Base-by-base conservation (phyloP, 2,888 invertebrate species). In the Allophyes oxyacanthae region DNA sequence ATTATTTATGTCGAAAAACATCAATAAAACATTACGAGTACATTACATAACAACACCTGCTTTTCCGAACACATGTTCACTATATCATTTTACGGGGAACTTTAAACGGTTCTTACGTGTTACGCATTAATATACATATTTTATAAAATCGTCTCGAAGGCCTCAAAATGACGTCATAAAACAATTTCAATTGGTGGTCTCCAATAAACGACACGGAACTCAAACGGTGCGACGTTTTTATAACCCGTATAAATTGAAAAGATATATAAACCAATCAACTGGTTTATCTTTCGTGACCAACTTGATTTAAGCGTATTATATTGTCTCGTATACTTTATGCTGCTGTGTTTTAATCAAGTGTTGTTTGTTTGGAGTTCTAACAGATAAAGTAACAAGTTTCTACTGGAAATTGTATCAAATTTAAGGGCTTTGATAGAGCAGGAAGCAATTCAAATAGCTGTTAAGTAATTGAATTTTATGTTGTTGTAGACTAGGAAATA, bases 181-280 rank as follows among this genome's bases (percentile, higher is more conserved):
- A 64, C 28, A 6, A 59, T 70, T 70, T 77, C 69, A 76, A 76
- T 75, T 65, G 71, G 64, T 58, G 66, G 55, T 64, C 58, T 60
- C 52, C 59, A 49, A 68, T 76, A 73, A 73, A 75, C 73, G 68
- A 68, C 73, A 65, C 55, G 61, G 62, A 77, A 64, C 72, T 73
- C 72, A 62, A 73, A 72, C 64, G 60, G 58, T 54, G 72, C 63
- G 70, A 76, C 72, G 69, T 70, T 78, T 80, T 80, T 80, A 81
- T 77, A 78, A 77, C 77, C 77, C 72, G 68, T 66, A 77, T 81
- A 81, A 80, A 78, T 79, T 77, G 75, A 75, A 74, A 77, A 77
- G 79, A 80, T 77, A 75, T 77, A 75, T 78, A 66, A 54, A 60
- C 79, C 73, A 77, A 80, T 80, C 72, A 69, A 75, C 62, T 58